Evolutionary conservation across 2,113 vertebrate genomes (phyloP).

Genomic region (Artemisiospiza belli): DNA sequence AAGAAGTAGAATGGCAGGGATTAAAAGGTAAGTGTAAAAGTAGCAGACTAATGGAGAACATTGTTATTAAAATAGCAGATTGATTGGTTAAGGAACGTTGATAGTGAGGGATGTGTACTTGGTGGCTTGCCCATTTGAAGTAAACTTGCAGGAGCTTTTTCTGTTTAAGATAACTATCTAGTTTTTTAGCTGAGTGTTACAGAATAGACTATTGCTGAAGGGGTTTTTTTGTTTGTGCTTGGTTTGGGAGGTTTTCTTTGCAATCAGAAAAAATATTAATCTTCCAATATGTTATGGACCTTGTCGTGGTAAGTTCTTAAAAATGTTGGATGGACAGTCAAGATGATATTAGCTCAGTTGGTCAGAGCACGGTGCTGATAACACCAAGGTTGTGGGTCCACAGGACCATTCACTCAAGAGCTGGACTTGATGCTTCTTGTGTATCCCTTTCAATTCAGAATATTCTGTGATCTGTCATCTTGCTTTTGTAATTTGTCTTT

Average conservation of each 20-base stretch:
- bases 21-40: background rate
- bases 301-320: background rate
- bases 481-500: background rate
- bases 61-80: background rate
- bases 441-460: background rate
- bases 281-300: background rate
- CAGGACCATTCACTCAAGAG: background rate
- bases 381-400: too few species aligned
- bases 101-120: background rate
- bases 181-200: background rate
- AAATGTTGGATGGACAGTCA: background rate
- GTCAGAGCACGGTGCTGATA: background rate
- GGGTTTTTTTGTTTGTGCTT: background rate
- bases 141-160: background rate
- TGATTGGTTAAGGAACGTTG: fast-evolving
- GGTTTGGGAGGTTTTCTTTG: background rate
- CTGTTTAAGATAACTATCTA: background rate
- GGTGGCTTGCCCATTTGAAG: background rate
- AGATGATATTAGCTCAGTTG: background rate
- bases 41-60: background rate
- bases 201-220: background rate
- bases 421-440: background rate
- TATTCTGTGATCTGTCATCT: background rate
- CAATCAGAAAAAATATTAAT: background rate
- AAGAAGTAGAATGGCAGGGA: background rate